These are phyloP conservation scores for Diplolepis rosae DNA, from an alignment of 2,888 invertebrate species.

Conservation along the genomic window DNA sequence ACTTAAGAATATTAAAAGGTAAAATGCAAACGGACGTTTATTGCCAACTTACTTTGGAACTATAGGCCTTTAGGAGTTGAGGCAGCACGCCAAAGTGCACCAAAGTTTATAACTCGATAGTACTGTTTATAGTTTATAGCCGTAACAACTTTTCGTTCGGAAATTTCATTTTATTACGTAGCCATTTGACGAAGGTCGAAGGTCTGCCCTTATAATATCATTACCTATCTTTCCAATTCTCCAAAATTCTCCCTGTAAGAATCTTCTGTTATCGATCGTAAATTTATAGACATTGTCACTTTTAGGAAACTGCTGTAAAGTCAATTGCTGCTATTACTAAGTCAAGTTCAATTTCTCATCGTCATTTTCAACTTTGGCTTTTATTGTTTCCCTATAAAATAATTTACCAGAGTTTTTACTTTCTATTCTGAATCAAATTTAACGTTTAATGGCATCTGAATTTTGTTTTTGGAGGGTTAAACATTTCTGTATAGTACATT, in stretches of 20 bases:
- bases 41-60: not conserved
- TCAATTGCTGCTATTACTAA: slow-evolving; percentile 1
- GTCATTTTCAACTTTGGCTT: not conserved
- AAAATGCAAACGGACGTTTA: not conserved
- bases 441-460: not conserved
- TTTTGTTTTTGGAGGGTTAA: not conserved
- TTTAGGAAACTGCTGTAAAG: not conserved
- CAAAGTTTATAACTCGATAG: not conserved
- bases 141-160: not conserved
- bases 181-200: slow-evolving; percentile 6
- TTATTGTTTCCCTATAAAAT: slow-evolving; percentile 16
- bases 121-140: not conserved
- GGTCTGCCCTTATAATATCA: not conserved
- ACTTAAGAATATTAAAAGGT: not conserved
- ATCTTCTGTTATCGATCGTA: not conserved
- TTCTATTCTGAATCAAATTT: not conserved
- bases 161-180: not conserved
- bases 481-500: not conserved
- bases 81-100: not conserved
- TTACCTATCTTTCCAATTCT: slow-evolving; percentile 2
- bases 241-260: not conserved
- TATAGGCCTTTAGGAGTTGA: not conserved
- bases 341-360: not conserved
- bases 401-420: slow-evolving; percentile 14
- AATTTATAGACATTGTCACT: not conserved